Evolutionary conservation across 2,797 vertebrate genomes (phyloP).

Genomic region (Scolopax rusticola): DNA sequence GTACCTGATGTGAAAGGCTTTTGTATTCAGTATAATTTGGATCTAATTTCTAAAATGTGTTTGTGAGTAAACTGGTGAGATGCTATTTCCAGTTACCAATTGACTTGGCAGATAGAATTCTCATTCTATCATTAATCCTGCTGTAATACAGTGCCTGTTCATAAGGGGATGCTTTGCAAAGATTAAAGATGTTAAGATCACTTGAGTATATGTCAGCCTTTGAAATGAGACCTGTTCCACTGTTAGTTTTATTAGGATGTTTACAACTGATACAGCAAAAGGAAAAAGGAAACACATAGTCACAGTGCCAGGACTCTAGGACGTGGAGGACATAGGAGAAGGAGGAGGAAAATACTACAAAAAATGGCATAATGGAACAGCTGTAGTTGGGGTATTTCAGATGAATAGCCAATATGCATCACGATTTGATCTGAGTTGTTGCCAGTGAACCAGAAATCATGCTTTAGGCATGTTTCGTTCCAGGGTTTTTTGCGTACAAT

Average conservation of each 20-base stretch:
- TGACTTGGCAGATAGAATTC: too few relatives aligned
- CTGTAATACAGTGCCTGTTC: not conserved
- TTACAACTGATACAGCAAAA: conserved; percentile 13
- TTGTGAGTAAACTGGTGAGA: not conserved
- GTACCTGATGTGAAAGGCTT: not conserved
- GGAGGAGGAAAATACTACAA: not conserved
- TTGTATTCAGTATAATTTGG: not conserved
- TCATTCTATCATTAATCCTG: conserved; percentile 11
- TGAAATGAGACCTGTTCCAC: conserved; percentile 9
- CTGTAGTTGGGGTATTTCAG: not conserved
- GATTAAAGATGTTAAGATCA: conserved; percentile 15
- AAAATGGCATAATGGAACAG: not conserved
- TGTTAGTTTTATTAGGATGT: conserved; percentile 26
- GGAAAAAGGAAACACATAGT: not conserved
- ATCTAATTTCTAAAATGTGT: not conserved
- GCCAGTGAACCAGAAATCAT: not conserved
- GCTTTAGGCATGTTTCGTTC: not conserved
- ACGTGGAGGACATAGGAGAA: not conserved
- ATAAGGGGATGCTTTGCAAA: conserved; percentile 1
- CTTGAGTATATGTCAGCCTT: not conserved
- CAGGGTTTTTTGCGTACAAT: not conserved
- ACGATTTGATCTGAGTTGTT: not conserved
- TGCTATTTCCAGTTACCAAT: not conserved
- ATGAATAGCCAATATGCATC: not conserved
- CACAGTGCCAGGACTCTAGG: not conserved